These are phyloP conservation scores for Diplolepis rosae DNA, from an alignment of 2,888 invertebrate species.

Conservation along the genomic window DNA sequence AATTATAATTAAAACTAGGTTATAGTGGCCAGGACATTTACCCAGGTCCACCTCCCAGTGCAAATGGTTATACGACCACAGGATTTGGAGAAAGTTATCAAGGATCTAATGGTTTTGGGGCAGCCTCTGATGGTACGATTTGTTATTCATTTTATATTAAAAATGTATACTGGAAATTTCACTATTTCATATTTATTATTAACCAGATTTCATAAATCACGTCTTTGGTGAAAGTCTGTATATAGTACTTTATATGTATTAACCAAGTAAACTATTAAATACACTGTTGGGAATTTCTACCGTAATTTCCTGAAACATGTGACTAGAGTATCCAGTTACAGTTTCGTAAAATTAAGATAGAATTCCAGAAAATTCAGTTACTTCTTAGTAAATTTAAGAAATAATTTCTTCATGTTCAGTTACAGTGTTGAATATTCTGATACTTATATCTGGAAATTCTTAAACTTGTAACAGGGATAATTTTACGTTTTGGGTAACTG, in stretches of 20 bases:
- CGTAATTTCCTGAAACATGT: no score
- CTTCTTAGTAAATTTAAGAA: no score
- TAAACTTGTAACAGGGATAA: no score
- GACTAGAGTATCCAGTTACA: no score
- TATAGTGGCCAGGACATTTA: slow-evolving; percentile 59
- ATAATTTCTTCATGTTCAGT: no score
- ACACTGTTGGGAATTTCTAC: no score
- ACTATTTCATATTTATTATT: background rate
- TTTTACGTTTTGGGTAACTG: no score
- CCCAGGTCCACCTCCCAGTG: slow-evolving; percentile 59
- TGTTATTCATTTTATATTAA: background rate
- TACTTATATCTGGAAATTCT: no score
- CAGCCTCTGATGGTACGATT: slow-evolving; percentile 42
- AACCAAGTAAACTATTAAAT: background rate
- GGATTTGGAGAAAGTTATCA: slow-evolving; percentile 20
- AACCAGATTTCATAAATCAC: background rate
- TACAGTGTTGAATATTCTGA: no score
- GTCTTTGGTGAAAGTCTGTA: background rate
- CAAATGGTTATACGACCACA: slow-evolving; percentile 55
- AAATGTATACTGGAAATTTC: background rate
- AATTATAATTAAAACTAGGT: slow-evolving; percentile 35
- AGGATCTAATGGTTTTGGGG: slow-evolving; percentile 16
- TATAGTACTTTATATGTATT: background rate
- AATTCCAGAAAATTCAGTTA: no score
- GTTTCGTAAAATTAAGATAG: no score